Conservation (phyloP, 2,888 invertebrate species). For the Ectemnius cavifrons region DNA sequence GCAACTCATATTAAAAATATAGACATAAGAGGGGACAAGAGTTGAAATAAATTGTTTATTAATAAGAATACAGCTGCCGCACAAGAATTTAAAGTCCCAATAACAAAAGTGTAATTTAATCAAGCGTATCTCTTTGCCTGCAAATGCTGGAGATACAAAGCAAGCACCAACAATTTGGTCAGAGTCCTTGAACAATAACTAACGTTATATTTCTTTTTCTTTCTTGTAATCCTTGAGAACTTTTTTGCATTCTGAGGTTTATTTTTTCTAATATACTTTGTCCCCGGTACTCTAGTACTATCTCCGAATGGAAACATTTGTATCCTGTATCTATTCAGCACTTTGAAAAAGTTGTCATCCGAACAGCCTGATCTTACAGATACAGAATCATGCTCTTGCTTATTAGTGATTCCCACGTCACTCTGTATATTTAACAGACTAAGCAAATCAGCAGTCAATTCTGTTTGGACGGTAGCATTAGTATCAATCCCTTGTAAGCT, state of each 20-base stretch:
- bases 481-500: not conserved
- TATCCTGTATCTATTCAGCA: constrained; percentile 34
- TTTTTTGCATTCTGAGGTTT: constrained; percentile 13
- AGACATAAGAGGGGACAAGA: constrained; percentile 34
- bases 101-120: constrained; percentile 9
- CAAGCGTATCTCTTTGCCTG: constrained; percentile 56
- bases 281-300: not conserved
- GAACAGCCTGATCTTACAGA: constrained; percentile 6
- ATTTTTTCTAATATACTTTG: not conserved
- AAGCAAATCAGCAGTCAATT: not conserved
- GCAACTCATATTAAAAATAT: constrained; percentile 11
- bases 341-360: constrained; percentile 9
- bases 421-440: not conserved
- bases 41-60: constrained; percentile 41
- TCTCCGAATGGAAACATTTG: constrained; percentile 26
- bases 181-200: constrained; percentile 26
- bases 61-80: constrained; percentile 38
- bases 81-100: constrained; percentile 36
- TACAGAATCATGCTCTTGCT: not conserved
- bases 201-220: not conserved
- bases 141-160: constrained; percentile 66
- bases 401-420: not conserved
- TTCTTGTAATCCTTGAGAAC: not conserved
- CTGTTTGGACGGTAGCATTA: not conserved
- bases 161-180: constrained; percentile 66